A percentile compares a stretch with the other conserved stretches of the same genome.
Evolutionary conservation across 2,113 vertebrate genomes (phyloP).

Genomic region (Aplodontia rufa): DNA sequence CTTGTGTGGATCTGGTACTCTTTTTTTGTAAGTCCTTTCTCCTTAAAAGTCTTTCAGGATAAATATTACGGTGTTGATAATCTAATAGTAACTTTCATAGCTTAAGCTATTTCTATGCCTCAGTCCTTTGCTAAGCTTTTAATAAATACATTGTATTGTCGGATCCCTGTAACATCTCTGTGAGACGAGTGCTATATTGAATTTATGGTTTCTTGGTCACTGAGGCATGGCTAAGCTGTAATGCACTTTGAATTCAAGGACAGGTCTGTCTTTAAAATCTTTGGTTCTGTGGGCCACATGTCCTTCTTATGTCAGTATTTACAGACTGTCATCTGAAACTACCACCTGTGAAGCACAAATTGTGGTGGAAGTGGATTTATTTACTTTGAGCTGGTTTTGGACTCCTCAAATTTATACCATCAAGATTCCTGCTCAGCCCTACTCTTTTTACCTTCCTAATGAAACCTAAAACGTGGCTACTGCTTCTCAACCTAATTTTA

Average conservation of each 20-base stretch:
- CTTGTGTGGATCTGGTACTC: background rate
- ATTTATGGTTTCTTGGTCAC: background rate
- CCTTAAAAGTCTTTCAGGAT: background rate
- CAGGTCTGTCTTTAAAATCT: background rate
- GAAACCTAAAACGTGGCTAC: background rate
- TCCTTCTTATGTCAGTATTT: background rate
- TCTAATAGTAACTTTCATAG: background rate
- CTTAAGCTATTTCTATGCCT: background rate
- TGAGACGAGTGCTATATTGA: background rate
- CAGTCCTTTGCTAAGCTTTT: background rate
- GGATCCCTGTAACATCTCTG: background rate
- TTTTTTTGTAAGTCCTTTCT: slow-evolving; percentile 27
- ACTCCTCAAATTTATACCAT: background rate
- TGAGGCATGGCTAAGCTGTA: background rate
- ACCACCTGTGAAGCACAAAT: background rate
- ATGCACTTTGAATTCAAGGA: background rate
- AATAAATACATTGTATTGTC: background rate
- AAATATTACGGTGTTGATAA: background rate
- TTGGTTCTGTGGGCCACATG: background rate
- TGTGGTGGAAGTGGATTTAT: background rate
- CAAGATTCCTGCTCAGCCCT: background rate
- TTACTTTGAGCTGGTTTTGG: background rate
- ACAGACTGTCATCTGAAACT: background rate
- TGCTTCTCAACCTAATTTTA: background rate
- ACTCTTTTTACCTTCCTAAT: background rate